These are phyloP conservation scores for Drosophila gaucha DNA, from an alignment of 2,888 invertebrate genomes.

Conservation along the genomic window DNA sequence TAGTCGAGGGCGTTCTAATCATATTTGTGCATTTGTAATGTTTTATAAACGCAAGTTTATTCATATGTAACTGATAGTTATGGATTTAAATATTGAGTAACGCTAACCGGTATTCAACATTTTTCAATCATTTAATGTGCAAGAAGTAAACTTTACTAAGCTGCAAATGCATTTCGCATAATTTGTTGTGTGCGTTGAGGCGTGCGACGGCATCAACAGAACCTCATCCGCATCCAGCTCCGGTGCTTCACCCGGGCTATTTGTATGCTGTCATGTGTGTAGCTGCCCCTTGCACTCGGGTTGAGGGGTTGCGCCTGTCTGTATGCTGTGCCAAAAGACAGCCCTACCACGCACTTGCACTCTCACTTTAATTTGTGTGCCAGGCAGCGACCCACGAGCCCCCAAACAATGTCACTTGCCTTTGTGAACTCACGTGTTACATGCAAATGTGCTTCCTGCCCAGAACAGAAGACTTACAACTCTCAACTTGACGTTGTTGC, in stretches of 20 bases:
- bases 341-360: constrained; percentile 60
- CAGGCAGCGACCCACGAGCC: constrained; percentile 57
- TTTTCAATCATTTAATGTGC: constrained; percentile 71
- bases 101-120: constrained; percentile 13
- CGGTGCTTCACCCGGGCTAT: constrained; percentile 30
- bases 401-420: constrained; percentile 77
- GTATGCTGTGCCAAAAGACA: constrained; percentile 39
- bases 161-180: constrained; percentile 75
- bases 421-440: constrained; percentile 77
- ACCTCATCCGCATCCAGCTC: constrained; percentile 10
- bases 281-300: background rate
- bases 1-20: too few species aligned
- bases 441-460: constrained; percentile 75
- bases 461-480: constrained; percentile 49
- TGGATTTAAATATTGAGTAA: constrained; percentile 25
- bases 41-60: background rate
- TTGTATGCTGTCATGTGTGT: constrained; percentile 55
- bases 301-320: constrained; percentile 16
- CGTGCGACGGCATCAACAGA: constrained; percentile 52
- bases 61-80: constrained; percentile 7
- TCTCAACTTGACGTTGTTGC: constrained; percentile 35
- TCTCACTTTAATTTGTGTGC: constrained; percentile 77
- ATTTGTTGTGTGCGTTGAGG: constrained; percentile 73
- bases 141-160: constrained; percentile 42
- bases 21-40: too few species aligned